These are phyloP conservation scores for Hydrotaea cyrtoneurina DNA, from an alignment of 2,888 invertebrate genomes.

Conservation along the genomic window DNA sequence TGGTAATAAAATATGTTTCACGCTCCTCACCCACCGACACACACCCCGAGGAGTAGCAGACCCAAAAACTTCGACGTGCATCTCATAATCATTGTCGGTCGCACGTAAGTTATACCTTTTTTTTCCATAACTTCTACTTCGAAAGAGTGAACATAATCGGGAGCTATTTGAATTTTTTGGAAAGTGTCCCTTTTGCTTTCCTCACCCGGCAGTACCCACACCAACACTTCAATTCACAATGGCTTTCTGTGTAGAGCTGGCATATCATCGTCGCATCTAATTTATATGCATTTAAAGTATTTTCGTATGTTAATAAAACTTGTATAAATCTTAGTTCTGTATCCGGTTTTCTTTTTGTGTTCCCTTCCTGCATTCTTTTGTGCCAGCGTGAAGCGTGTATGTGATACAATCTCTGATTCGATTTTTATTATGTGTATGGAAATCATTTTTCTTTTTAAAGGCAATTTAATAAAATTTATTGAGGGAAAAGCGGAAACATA, in stretches of 20 bases:
- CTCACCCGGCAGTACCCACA: not conserved
- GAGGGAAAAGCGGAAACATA: slow-evolving; percentile 18
- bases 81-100: not conserved
- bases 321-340: slow-evolving; percentile 58
- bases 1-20: slow-evolving; percentile 32
- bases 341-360: not conserved
- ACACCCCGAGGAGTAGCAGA: not conserved
- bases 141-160: slow-evolving; percentile 11
- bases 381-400: slow-evolving; percentile 3
- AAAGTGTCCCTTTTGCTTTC: not conserved
- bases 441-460: slow-evolving; percentile 27
- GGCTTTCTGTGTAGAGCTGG: not conserved
- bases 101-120: not conserved
- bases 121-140: not conserved
- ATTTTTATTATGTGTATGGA: slow-evolving; percentile 44
- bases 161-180: not conserved
- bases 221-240: not conserved
- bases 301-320: slow-evolving; percentile 56
- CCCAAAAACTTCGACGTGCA: not conserved
- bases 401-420: slow-evolving; percentile 56
- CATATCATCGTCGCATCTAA: slow-evolving; percentile 47
- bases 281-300: slow-evolving; percentile 61
- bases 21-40: not conserved
- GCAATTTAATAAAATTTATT: slow-evolving; percentile 50
- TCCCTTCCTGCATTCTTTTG: not conserved